A percentile compares a stretch with the other conserved stretches of the same genome.
phyloP scores from a whole-genome alignment of 2,797 vertebrate species.

The Gymnoscopelus microlampas region DNA sequence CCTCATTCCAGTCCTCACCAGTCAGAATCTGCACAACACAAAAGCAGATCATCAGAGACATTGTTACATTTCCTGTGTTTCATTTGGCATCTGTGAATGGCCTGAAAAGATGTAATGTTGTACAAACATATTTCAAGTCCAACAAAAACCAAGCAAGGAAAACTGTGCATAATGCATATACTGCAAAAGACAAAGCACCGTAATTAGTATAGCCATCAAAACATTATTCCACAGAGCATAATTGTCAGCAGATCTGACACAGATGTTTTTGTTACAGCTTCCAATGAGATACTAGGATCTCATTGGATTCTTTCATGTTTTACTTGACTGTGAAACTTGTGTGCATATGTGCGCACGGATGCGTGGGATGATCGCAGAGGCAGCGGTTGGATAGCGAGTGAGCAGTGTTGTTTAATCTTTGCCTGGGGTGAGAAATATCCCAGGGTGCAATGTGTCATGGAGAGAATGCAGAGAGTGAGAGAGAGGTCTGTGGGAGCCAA shows the following conservation, averaged over 20 bases:
- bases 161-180: background rate
- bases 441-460: slow-evolving; percentile 77
- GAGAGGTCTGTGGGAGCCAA: slow-evolving; percentile 67
- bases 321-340: slow-evolving; percentile 50
- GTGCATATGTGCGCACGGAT: slow-evolving; percentile 61
- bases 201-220: slow-evolving; percentile 64
- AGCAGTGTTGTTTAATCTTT: slow-evolving; percentile 77
- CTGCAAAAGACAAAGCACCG: background rate
- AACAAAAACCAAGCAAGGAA: slow-evolving; percentile 12
- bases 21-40: slow-evolving; percentile 89
- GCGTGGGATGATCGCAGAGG: slow-evolving; percentile 75
- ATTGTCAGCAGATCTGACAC: slow-evolving; percentile 58
- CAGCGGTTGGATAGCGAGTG: slow-evolving; percentile 65
- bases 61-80: slow-evolving; percentile 7
- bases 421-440: slow-evolving; percentile 79
- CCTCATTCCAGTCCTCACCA: slow-evolving; percentile 99
- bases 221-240: slow-evolving; percentile 46
- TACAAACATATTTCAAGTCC: slow-evolving; percentile 12
- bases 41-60: slow-evolving; percentile 17
- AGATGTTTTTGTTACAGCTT: background rate
- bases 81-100: slow-evolving; percentile 7
- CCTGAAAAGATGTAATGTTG: slow-evolving; percentile 33
- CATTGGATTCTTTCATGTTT: slow-evolving; percentile 61
- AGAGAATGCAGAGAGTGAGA: slow-evolving; percentile 63
- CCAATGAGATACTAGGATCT: background rate